These are phyloP conservation scores for Ptilodon capucinus DNA, from an alignment of 2,888 invertebrate species.

Conservation along the genomic window DNA sequence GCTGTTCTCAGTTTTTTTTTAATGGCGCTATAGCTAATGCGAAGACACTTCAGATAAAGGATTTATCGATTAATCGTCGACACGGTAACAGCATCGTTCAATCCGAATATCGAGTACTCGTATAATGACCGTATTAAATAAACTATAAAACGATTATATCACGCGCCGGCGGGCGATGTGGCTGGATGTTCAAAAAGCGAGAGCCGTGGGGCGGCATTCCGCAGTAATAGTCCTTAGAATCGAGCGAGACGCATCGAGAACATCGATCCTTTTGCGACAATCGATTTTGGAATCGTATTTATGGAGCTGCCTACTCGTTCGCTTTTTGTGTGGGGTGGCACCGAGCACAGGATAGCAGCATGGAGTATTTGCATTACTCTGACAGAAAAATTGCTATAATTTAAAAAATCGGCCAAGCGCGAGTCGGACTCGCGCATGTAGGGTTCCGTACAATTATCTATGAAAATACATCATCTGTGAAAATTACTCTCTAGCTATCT, in stretches of 20 bases:
- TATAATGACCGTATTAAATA: conserved; percentile 49
- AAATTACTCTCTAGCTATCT: too few species aligned
- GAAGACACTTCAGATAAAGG: too few species aligned
- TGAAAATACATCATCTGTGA: too few species aligned
- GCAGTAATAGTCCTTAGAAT: conserved; percentile 69
- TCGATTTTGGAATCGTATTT: conserved; percentile 40
- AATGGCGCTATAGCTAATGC: too few species aligned
- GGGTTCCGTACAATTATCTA: too few species aligned
- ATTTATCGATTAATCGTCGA: conserved; percentile 1
- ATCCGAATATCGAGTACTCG: conserved; percentile 32
- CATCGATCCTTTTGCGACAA: conserved; percentile 59
- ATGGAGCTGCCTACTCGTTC: conserved; percentile 21
- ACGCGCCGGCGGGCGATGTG: conserved; percentile 34
- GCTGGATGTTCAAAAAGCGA: conserved; percentile 59
- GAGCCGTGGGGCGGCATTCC: conserved; percentile 75
- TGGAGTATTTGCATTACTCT: conserved; percentile 19
- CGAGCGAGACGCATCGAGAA: conserved; percentile 34
- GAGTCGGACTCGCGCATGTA: too few species aligned
- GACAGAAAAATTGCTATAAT: conserved; percentile 25
- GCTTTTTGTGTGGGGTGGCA: conserved; percentile 23
- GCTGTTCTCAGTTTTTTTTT: too few species aligned
- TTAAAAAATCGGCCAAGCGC: too few species aligned
- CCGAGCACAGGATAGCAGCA: conserved; percentile 16
- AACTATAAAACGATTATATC: conserved; percentile 60
- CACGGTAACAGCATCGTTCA: conserved; percentile 10